These are phyloP conservation scores for Gallinago nigripennis DNA, from an alignment of 2,797 vertebrate species.

Conservation along the genomic window DNA sequence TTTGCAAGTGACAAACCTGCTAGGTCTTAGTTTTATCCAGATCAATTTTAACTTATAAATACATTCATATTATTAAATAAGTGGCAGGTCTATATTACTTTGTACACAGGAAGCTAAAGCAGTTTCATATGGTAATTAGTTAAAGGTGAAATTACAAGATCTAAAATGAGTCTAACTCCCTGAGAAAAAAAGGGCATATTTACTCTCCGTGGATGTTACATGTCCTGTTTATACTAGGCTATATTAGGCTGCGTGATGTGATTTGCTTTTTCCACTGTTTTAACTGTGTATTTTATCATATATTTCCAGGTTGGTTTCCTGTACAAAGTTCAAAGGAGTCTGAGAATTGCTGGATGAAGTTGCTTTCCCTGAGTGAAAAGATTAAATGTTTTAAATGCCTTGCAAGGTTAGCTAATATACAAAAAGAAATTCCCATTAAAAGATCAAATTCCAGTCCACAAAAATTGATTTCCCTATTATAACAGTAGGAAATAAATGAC, in stretches of 20 bases:
- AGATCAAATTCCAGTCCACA: background rate
- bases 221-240: background rate
- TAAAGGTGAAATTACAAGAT: background rate
- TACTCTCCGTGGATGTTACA: background rate
- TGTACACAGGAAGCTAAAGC: background rate
- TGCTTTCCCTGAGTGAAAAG: conserved; percentile 12
- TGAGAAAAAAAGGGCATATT: background rate
- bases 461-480: background rate
- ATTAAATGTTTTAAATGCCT: background rate
- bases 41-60: background rate
- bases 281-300: background rate
- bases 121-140: background rate
- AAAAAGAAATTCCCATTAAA: background rate
- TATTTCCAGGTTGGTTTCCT: background rate
- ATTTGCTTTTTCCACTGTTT: background rate
- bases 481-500: background rate
- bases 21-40: background rate
- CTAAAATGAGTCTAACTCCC: background rate
- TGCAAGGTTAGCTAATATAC: background rate
- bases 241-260: background rate
- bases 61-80: background rate
- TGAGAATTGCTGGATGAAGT: background rate
- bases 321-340: background rate
- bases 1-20: background rate
- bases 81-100: background rate